Percentiles rank a stretch among this genome's conserved stretches.
Evolutionary conservation across 1,140 invertebrate species (phyloP).

Genomic region (Myzus persicae): DNA sequence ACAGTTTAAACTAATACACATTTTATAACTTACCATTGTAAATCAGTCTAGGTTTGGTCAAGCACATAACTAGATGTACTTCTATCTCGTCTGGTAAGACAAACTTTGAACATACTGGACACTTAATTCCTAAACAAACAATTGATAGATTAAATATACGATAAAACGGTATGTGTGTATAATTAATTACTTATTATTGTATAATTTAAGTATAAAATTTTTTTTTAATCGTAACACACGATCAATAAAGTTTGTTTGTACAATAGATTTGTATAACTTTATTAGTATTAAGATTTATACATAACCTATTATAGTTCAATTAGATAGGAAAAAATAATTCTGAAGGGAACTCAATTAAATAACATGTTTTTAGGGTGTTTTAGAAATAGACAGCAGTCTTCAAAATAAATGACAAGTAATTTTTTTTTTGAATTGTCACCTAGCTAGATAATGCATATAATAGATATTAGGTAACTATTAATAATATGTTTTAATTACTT

Average conservation of each 20-base stretch:
- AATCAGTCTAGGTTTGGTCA: slow-evolving; percentile 96
- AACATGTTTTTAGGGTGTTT: no score
- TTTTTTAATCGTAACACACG: not conserved
- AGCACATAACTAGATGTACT: slow-evolving; percentile 98
- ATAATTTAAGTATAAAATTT: no score
- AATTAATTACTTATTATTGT: not conserved
- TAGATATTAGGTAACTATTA: not conserved
- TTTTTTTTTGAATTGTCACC: not conserved
- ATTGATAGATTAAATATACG: not conserved
- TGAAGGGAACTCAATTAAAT: not conserved
- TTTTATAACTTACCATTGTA: slow-evolving; percentile 88
- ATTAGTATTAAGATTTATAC: not conserved
- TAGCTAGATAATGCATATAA: not conserved
- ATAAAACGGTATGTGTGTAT: not conserved
- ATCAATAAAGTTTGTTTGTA: not conserved
- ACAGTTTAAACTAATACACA: not conserved
- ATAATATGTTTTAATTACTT: not conserved
- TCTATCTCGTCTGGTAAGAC: slow-evolving; percentile 97
- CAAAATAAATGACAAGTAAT: no score
- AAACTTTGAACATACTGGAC: slow-evolving; percentile 98
- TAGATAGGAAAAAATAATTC: not conserved
- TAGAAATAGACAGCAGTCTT: no score
- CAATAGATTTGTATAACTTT: not conserved
- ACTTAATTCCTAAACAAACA: slow-evolving; percentile 87
- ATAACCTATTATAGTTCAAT: not conserved